Evolutionary conservation across 2,113 vertebrate genomes (phyloP), one percentile per base, ranked within the genome.

Genomic region (Hyperopisus bebe): DNA sequence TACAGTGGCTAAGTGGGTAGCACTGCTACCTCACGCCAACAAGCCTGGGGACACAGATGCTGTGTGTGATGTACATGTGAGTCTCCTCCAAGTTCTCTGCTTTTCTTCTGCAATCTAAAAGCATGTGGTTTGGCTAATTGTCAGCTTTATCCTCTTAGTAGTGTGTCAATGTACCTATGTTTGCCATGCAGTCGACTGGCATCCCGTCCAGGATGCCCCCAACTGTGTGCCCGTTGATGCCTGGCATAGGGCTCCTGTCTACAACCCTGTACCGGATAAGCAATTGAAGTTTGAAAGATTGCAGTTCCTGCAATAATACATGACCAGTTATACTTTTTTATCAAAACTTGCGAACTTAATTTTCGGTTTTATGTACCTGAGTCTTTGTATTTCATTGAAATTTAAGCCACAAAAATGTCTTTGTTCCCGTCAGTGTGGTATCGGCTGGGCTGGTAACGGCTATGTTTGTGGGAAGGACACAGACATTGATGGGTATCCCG

Each of bases 371-470:
- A 13, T 55, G 51, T 55, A 21, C 1, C 5, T 21, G 62, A 17
- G 21, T 62, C 55, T 11, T 66, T 27, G n/a, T 13, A 42, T 39
- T 47, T 42, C 46, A 50, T 19, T 55, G 1, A 53, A 17, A 39
- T 53, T 31, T 39, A 87, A 31, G 11, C 27, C 31, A 53, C 80
- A 39, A 53, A 89, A 66, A 10, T 66, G 62, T 31, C n/a, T 70
- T 70, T 70, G n/a, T 70, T 31, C 27, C 10, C 31, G 62, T 13
- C 27, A 99, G 98, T 99, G 98, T 93, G 95, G 96, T 10, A 93
- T 99, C 58, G 98, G 98, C 55, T 99, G 97, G 97, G 98, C 98
- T 91, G 98, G 98, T 9, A 96, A 99, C 53, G 98, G 98, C 87
- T 98, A 97, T 17, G 88, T 97, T 80, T 99, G 98, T 31, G 98